phyloP scores from a whole-genome alignment of 2,113 vertebrate species.

The Penelope pileata region DNA sequence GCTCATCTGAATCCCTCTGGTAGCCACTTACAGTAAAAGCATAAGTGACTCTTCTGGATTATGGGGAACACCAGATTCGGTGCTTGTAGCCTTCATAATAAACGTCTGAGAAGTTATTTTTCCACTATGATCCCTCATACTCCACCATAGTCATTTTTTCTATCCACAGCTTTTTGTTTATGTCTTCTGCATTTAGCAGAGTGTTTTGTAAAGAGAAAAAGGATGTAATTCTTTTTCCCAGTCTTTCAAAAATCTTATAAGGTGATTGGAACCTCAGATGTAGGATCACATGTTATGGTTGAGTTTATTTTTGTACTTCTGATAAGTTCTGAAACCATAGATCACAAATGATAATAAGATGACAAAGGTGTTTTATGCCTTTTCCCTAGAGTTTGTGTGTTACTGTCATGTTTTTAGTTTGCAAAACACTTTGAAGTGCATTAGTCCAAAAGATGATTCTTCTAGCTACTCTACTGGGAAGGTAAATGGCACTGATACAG shows the following conservation, averaged over 20 bases:
- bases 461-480: background rate
- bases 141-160: background rate
- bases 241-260: background rate
- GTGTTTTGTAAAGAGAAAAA: background rate
- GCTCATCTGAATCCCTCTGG: background rate
- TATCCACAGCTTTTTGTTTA: background rate
- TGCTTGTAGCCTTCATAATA: background rate
- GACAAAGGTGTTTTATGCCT: background rate
- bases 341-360: background rate
- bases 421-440: background rate
- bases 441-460: background rate
- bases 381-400: background rate
- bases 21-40: background rate
- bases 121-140: background rate
- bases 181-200: background rate
- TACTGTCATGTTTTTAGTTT: background rate
- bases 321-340: background rate
- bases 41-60: background rate
- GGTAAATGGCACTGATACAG: rapidly evolving
- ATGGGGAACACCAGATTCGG: background rate
- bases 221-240: background rate
- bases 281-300: background rate
- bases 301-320: background rate
- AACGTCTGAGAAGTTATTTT: background rate
- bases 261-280: background rate